Percentiles rank a stretch among this genome's conserved stretches.
phyloP scores from a whole-genome alignment of 2,888 invertebrate genomes.

The Spisula solida region DNA sequence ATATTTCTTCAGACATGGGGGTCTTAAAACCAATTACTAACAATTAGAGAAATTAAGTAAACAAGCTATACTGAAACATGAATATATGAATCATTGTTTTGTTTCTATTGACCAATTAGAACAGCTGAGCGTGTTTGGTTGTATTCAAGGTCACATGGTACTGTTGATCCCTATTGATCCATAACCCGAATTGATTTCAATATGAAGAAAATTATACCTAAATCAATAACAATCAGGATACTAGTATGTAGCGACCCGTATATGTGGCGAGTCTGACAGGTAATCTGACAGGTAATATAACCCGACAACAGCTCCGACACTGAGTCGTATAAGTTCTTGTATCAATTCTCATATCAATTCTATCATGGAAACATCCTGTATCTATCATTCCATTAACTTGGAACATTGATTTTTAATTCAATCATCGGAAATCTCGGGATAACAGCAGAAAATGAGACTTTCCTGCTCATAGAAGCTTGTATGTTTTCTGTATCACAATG shows the following conservation, averaged over 20 bases:
- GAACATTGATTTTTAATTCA: neutral
- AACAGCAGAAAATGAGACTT: too few species aligned
- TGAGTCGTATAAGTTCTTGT: neutral
- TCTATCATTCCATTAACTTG: neutral
- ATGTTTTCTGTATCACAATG: too few species aligned
- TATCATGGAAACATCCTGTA: neutral
- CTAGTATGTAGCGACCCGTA: too few species aligned
- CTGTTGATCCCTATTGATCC: constrained; percentile 1
- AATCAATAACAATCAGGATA: constrained; percentile 7
- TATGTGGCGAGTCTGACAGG: neutral
- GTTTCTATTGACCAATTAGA: neutral
- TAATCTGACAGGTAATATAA: neutral
- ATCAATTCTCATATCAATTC: neutral
- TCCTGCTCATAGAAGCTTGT: too few species aligned
- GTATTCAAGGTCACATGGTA: neutral
- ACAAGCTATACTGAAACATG: neutral
- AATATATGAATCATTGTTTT: neutral
- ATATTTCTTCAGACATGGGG: neutral
- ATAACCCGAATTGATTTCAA: neutral
- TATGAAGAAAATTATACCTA: neutral
- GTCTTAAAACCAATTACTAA: neutral
- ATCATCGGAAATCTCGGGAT: too few species aligned
- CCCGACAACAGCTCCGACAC: neutral
- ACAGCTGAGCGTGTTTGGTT: neutral
- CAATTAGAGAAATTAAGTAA: neutral